Evolutionary conservation across 2,113 vertebrate species (phyloP), one percentile per base, ranked within the genome.

Genomic region (Enhydra lutris): DNA sequence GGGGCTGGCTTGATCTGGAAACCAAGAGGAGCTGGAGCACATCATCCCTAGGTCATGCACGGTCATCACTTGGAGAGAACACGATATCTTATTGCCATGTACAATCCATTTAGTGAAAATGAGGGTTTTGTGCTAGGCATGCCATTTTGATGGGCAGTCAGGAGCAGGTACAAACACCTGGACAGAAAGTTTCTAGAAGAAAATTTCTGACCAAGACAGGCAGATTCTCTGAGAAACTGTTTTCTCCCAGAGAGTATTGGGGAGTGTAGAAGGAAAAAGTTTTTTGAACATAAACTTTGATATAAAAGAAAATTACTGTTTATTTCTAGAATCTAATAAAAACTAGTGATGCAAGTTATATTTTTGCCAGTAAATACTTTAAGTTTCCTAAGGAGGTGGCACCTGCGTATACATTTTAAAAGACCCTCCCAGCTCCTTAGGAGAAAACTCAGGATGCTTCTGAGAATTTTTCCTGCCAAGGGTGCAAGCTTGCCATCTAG

Each of bases 401-500:
- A 73, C 50, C 57, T 65, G 39, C 6, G 6, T 59, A 76, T 29
- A n/a, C 7, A 20, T 63, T 86, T 59, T 47, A 57, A 71, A 87
- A 91, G 74, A 65, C 4, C 55, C 4, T 4, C 23, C 61, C 36
- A 10, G 76, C 55, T 87, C 55, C 13, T 4, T 11, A 23, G 55
- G 47, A 93, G 52, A 80, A 91, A 57, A 57, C 13, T 57, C 26
- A 13, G 57, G 45, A 45, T 50, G 5, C n/a, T 11, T 14, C 7
- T 2, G 14, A 45, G 39, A 50, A 42, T 6, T 74, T 94, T 39
- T 91, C 63, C 31, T 24, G 71, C 39, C 52, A 73, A 79, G 88
- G 74, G 45, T 31, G 29, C 92, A 89, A 65, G 89, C 71, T n/a
- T 83, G 90, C 97, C 97, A 96, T 84, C 97, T 98, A 93, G 96